Evolutionary conservation across 2,888 invertebrate species (phyloP).

Genomic region (Villa cingulata): DNA sequence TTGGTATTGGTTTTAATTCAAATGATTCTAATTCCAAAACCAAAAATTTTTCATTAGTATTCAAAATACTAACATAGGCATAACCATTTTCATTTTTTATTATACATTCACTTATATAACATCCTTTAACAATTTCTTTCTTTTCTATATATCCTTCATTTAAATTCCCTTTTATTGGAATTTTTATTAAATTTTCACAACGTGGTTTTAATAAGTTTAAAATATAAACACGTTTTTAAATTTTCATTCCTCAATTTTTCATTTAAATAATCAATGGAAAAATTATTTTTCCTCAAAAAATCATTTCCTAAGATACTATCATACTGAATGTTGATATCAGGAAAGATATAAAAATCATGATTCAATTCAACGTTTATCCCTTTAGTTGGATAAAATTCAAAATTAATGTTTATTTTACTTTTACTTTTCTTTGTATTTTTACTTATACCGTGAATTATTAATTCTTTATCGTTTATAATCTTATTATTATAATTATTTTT

Average conservation of each 20-base stretch:
- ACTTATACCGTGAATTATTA: too few relatives aligned
- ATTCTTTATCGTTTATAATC: too few relatives aligned
- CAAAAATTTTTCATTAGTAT: conserved; percentile 5
- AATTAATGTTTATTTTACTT: too few relatives aligned
- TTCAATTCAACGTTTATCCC: neutral
- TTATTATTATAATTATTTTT: too few relatives aligned
- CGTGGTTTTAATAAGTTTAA: conserved; percentile 1
- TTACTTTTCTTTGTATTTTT: too few relatives aligned
- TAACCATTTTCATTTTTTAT: neutral
- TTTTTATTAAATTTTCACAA: neutral
- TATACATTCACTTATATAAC: conserved; percentile 1
- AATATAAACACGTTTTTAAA: conserved; percentile 3
- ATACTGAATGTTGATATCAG: conserved; percentile 1
- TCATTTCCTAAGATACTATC: neutral
- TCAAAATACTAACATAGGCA: conserved; percentile 1
- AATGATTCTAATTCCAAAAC: neutral
- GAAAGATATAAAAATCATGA: conserved; percentile 3
- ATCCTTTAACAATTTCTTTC: neutral
- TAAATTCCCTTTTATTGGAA: neutral
- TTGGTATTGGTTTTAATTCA: conserved; percentile 2
- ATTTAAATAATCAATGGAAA: conserved; percentile 1
- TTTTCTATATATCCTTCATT: conserved; percentile 3
- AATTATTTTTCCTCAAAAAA: conserved; percentile 1
- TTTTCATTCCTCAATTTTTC: neutral
- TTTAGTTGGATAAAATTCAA: conserved; percentile 2